A percentile compares a stretch with the other conserved stretches of the same genome.
Evolutionary conservation across 2,797 vertebrate genomes (phyloP).

Genomic region (Simalia tracyae): DNA sequence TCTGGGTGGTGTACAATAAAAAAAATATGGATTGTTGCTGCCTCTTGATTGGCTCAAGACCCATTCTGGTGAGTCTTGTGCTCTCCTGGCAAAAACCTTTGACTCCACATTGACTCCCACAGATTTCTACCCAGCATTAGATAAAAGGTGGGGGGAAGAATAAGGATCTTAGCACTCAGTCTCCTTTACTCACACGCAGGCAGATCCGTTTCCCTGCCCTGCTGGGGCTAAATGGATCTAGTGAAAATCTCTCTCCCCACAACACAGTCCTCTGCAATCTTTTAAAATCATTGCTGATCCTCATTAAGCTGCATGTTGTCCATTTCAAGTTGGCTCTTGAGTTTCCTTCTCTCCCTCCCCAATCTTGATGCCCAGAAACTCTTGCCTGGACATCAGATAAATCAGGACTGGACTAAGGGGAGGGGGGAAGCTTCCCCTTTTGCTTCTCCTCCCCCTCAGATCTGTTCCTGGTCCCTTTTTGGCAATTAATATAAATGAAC

Average conservation of each 20-base stretch:
- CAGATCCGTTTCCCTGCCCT: not conserved
- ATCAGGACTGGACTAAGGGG: slow-evolving; percentile 1
- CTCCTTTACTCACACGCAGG: not conserved
- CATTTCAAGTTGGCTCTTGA: not conserved
- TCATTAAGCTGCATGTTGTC: not conserved
- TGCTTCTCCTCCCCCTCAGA: not conserved
- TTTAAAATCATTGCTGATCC: not conserved
- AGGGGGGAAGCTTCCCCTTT: not conserved
- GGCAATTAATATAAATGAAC: slow-evolving; percentile 27
- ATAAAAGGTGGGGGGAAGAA: not conserved
- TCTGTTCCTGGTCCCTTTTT: slow-evolving; percentile 14
- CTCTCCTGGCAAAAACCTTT: not conserved
- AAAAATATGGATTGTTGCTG: not conserved
- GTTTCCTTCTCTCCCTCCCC: not conserved
- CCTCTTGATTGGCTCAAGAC: not conserved
- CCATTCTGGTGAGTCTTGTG: not conserved
- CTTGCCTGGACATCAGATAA: slow-evolving; percentile 7
- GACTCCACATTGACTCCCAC: not conserved
- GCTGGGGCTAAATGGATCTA: not conserved
- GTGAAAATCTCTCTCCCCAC: not conserved
- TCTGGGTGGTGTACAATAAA: not conserved
- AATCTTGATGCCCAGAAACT: not conserved
- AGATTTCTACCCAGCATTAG: not conserved
- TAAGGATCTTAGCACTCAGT: not conserved
- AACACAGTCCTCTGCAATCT: not conserved